Evolutionary conservation across 37 sponge, comb jelly and placozoan genomes (phyloP).

Genomic region (Corticium candelabrum): DNA sequence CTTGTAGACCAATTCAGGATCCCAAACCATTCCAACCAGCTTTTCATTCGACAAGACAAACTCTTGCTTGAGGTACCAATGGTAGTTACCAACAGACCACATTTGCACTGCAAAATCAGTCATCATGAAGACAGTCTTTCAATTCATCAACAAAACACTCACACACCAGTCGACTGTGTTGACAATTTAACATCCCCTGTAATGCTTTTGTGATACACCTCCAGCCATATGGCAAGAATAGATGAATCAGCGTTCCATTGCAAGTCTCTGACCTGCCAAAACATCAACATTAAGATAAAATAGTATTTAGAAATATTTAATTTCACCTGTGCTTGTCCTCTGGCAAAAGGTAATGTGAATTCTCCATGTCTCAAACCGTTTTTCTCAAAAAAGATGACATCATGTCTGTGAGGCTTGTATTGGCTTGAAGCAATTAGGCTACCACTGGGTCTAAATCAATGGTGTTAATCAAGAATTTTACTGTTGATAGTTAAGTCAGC

Average conservation of each 20-base stretch:
- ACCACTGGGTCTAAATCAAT: conserved; percentile 60
- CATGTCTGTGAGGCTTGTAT: conserved; percentile 49
- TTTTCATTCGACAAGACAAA: conserved; percentile 11
- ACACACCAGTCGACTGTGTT: neutral
- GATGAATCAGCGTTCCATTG: conserved; percentile 78
- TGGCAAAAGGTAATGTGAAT: conserved; percentile 58
- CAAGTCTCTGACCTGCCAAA: conserved; percentile 42
- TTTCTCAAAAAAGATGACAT: conserved; percentile 92
- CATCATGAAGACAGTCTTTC: neutral
- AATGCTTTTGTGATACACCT: neutral
- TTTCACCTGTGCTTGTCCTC: conserved; percentile 16
- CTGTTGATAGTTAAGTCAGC: neutral
- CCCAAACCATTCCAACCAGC: conserved; percentile 49
- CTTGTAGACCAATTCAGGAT: conserved; percentile 37
- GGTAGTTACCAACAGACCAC: conserved; percentile 75
- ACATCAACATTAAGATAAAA: neutral
- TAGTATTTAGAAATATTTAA: neutral
- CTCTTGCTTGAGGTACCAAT: conserved; percentile 95
- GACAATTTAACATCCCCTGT: neutral
- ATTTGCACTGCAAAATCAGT: conserved; percentile 52
- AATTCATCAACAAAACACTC: neutral
- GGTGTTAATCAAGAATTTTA: neutral
- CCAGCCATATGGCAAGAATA: conserved; percentile 60
- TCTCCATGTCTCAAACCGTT: conserved; percentile 91
- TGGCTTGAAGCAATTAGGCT: conserved; percentile 77